Evolutionary conservation across 2,113 vertebrate genomes (phyloP), one percentile per base, ranked within the genome.

Genomic region (Salminus brasiliensis): DNA sequence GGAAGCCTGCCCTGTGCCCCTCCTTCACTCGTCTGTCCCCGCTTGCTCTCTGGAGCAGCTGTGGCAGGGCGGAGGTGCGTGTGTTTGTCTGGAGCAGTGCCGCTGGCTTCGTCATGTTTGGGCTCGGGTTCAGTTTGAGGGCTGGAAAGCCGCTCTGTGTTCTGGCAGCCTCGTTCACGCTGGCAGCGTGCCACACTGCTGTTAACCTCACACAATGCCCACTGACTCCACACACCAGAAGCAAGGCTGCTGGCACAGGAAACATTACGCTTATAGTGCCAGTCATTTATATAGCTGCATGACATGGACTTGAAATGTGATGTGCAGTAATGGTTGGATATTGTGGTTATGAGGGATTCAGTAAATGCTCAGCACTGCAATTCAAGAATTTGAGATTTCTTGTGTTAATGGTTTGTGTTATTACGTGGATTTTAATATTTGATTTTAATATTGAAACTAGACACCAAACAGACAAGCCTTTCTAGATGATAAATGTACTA

Each of bases 181-280:
- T 78, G 76, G 65, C 76, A 45, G 25, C 36, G 25, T 23, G 52
- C 75, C 66, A 59, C 66, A n/a, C 36, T 45, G 36, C 66, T 53
- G 68, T 78, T 78, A 59, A 78, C 76, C 76, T 78, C 76, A 30
- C 52, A 59, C 30, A 47, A 68, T 67, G 59, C 53, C 66, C 36
- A 70, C 30, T 70, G 76, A 66, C 36, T 70, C 30, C 27, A 32
- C 39, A 59, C 65, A 60, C 52, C 52, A 52, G 47, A 43, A 57
- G 39, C 52, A 69, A 3, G 52, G 30, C 27, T 57, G 62, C 63
- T 77, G 74, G 63, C 74, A 45, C n/a, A 11, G 52, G 59, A 29
- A 23, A 10, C 49, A 23, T 76, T 27, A 62, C 27, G 16, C n/a
- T 55, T 57, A 69, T 34, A 55, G 52, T 59, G 59, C 12, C 65